Evolutionary conservation across 2,113 vertebrate species (phyloP).

Genomic region (Morone chrysops): DNA sequence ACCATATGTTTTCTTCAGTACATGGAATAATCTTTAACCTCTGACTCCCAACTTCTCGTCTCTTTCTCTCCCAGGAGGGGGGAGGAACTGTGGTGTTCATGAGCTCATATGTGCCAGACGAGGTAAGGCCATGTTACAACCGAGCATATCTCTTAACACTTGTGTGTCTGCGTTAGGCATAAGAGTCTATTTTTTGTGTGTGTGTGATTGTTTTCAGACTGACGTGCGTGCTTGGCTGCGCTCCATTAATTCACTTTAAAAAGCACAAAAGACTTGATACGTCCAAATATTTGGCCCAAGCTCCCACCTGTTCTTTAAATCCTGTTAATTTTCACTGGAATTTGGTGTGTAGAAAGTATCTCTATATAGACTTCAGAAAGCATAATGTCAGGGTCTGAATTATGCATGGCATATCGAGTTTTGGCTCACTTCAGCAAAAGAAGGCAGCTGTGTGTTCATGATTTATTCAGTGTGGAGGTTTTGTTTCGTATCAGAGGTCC

Average conservation of each 20-base stretch:
- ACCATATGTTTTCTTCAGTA: slow-evolving; percentile 46
- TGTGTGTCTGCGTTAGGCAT: background rate
- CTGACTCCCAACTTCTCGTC: slow-evolving; percentile 31
- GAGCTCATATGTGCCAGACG: slow-evolving; percentile 97
- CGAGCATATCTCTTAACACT: background rate
- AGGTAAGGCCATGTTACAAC: slow-evolving; percentile 83
- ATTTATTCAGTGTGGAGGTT: slow-evolving; percentile 79
- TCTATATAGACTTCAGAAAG: slow-evolving; percentile 39
- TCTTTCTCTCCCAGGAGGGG: slow-evolving; percentile 87
- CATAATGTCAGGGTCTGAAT: slow-evolving; percentile 69
- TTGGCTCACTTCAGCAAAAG: slow-evolving; percentile 66
- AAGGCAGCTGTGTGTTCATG: slow-evolving; percentile 71
- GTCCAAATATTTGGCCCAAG: background rate
- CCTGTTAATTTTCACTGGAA: background rate
- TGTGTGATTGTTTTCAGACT: slow-evolving; percentile 13
- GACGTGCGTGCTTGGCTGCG: background rate
- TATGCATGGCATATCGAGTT: slow-evolving; percentile 80
- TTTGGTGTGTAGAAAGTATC: slow-evolving; percentile 11
- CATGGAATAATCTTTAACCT: slow-evolving; percentile 25
- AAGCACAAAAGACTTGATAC: background rate
- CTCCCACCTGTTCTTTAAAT: background rate
- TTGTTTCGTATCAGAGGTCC: slow-evolving; percentile 62
- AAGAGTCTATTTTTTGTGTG: background rate
- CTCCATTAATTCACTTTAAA: background rate
- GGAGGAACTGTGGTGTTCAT: slow-evolving; percentile 95